A percentile compares a stretch with the other conserved stretches of the same genome.
These are phyloP conservation scores for Papilio machaon DNA, from an alignment of 1,140 invertebrate species.

Conservation along the genomic window DNA sequence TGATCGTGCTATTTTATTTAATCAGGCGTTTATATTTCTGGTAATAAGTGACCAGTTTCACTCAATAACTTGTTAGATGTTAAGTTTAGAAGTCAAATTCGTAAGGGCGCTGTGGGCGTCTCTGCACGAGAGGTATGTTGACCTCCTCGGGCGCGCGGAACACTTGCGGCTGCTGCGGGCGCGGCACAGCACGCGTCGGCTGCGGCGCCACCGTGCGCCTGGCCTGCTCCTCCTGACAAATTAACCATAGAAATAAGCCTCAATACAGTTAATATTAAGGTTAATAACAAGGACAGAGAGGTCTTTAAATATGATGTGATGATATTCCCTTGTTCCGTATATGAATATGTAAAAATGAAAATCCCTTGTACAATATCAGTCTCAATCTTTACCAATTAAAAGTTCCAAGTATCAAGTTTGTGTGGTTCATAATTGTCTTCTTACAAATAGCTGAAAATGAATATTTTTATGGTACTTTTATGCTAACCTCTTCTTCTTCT, in stretches of 20 bases:
- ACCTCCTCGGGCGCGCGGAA: conserved; percentile 93
- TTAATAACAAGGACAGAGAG: too few species aligned
- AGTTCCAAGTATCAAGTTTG: too few species aligned
- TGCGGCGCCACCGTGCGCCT: conserved; percentile 53
- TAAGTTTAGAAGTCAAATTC: conserved; percentile 52
- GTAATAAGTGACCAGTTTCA: background rate
- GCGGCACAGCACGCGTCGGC: conserved; percentile 63
- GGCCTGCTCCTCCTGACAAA: conserved; percentile 58
- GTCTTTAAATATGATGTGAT: too few species aligned
- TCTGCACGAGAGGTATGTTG: conserved; percentile 91
- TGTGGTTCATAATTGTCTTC: too few species aligned
- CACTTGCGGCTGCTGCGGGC: conserved; percentile 83
- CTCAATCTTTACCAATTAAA: too few species aligned
- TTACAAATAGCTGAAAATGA: too few species aligned
- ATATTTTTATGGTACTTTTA: background rate
- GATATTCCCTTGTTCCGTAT: too few species aligned
- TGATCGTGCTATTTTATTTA: background rate
- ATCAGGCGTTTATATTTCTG: background rate
- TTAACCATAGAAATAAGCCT: too few species aligned
- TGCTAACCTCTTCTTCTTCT: conserved; percentile 78
- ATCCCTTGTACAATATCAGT: too few species aligned
- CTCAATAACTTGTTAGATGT: background rate
- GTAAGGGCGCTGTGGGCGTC: conserved; percentile 80
- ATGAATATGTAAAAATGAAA: too few species aligned
- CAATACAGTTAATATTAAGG: too few species aligned